A percentile compares a stretch with the other conserved stretches of the same genome.
phyloP scores from a whole-genome alignment of 2,113 vertebrate species.

The Actenoides hombroni region DNA sequence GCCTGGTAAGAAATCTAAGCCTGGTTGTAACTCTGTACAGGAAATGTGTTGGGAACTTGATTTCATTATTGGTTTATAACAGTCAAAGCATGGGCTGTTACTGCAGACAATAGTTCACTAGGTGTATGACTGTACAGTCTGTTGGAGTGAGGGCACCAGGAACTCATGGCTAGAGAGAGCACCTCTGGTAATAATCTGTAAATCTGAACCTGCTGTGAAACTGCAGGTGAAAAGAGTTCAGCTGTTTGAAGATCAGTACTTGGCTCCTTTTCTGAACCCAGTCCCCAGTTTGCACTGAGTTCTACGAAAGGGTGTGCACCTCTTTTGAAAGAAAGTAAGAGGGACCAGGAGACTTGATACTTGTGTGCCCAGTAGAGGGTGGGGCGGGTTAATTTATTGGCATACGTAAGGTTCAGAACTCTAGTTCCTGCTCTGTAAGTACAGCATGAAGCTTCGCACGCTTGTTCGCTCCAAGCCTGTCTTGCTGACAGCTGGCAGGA shows the following conservation, averaged over 20 bases:
- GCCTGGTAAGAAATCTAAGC: neutral
- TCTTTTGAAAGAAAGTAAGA: neutral
- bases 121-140: neutral
- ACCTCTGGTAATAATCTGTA: neutral
- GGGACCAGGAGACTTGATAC: neutral
- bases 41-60: neutral
- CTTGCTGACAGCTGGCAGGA: neutral
- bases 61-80: neutral
- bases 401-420: rapidly evolving
- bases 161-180: neutral
- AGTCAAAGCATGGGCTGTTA: neutral
- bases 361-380: neutral
- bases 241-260: neutral
- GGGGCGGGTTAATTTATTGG: neutral
- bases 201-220: neutral
- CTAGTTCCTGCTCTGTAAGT: neutral
- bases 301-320: neutral
- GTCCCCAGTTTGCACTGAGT: neutral
- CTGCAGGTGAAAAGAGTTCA: neutral
- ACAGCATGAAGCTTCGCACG: neutral
- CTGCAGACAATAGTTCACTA: neutral
- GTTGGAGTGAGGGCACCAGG: neutral
- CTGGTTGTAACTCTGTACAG: neutral
- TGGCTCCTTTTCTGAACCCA: neutral
- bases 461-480: neutral